These are phyloP conservation scores for Cromileptes altivelis DNA, from an alignment of 2,113 vertebrate species.

Conservation along the genomic window DNA sequence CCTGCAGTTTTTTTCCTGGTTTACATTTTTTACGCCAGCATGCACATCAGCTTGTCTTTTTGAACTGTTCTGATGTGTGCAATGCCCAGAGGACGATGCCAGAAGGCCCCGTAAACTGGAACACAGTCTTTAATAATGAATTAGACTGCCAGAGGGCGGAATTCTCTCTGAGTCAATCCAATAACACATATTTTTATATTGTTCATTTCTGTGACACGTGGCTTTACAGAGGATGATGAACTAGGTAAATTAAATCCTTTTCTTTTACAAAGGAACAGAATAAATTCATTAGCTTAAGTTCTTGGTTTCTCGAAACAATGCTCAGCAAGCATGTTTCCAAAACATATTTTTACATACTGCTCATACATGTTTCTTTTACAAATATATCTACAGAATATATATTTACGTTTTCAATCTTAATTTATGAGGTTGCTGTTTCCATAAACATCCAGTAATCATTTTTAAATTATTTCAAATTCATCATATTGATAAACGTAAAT, in stretches of 20 bases:
- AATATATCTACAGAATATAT: conserved; percentile 29
- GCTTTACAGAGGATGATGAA: conserved; percentile 83
- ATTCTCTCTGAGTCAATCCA: conserved; percentile 49
- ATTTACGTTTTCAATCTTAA: conserved; percentile 75
- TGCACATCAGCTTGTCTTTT: conserved; percentile 52
- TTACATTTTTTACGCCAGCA: neutral
- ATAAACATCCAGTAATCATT: neutral
- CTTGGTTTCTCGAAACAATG: conserved; percentile 72
- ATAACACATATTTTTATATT: conserved; percentile 75
- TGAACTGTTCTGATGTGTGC: conserved; percentile 51
- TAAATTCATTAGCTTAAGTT: conserved; percentile 56
- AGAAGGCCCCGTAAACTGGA: conserved; percentile 64
- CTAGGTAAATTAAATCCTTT: conserved; percentile 84
- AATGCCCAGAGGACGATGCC: conserved; percentile 49
- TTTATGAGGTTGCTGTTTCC: neutral
- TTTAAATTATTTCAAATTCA: neutral
- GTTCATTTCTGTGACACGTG: conserved; percentile 76
- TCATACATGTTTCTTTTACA: conserved; percentile 28
- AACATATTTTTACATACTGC: conserved; percentile 38
- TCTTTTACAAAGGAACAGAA: conserved; percentile 46
- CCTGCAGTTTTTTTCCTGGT: conserved; percentile 16
- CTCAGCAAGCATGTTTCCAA: conserved; percentile 83
- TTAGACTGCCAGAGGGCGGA: conserved; percentile 46
- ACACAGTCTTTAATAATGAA: conserved; percentile 68
- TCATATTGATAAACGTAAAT: conserved; percentile 72